Percentiles rank a stretch among this genome's conserved stretches.
These are phyloP conservation scores for Sebastes nivosus DNA, from an alignment of 2,797 vertebrate species.

Conservation along the genomic window DNA sequence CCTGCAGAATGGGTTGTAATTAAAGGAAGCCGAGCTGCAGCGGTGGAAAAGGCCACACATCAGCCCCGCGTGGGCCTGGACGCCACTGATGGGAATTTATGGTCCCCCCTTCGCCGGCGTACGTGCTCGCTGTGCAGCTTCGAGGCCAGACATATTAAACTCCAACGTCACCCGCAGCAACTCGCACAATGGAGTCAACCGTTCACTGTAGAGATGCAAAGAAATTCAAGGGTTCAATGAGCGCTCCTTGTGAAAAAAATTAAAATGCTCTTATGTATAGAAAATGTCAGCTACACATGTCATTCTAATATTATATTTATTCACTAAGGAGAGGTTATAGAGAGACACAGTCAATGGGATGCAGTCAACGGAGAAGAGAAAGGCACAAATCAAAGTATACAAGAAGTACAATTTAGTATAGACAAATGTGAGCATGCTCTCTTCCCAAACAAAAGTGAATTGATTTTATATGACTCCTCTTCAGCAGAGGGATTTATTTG, in stretches of 20 bases:
- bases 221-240: constrained; percentile 11
- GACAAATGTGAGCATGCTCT: constrained; percentile 52
- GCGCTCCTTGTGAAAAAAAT: background rate
- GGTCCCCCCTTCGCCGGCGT: constrained; percentile 28
- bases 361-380: background rate
- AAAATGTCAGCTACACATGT: background rate
- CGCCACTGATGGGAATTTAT: constrained; percentile 82
- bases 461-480: constrained; percentile 70
- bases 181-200: background rate
- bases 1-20: constrained; percentile 81
- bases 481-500: constrained; percentile 65
- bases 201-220: background rate
- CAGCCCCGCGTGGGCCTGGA: constrained; percentile 63
- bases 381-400: constrained; percentile 22
- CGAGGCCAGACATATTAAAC: constrained; percentile 18
- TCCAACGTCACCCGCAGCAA: constrained; percentile 16
- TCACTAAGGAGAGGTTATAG: constrained; percentile 15
- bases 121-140: constrained; percentile 42
- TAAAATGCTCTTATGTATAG: constrained; percentile 1
- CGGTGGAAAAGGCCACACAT: constrained; percentile 76
- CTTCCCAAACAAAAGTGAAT: constrained; percentile 63
- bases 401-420: constrained; percentile 41
- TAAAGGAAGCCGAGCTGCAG: constrained; percentile 77
- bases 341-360: constrained; percentile 14
- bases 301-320: constrained; percentile 4